A percentile compares a stretch with the other conserved stretches of the same genome.
phyloP scores from a whole-genome alignment of 2,888 invertebrate species.

The Aproaerema taeniolella region DNA sequence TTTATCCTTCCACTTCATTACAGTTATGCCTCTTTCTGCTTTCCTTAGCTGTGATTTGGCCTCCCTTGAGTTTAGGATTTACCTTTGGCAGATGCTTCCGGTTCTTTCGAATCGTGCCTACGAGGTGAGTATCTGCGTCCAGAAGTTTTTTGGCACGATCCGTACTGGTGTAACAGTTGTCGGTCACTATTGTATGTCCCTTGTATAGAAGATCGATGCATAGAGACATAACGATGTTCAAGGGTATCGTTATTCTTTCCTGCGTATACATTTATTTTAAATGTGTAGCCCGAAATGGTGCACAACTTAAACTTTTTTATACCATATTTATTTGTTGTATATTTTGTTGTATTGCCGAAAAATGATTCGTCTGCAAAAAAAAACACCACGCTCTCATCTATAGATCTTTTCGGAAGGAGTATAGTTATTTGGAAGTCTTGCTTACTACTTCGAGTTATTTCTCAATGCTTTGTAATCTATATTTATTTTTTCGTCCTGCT shows the following conservation, averaged over 20 bases:
- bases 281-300: slow-evolving; percentile 30
- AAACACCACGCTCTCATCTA: too few species aligned
- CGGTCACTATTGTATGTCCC: slow-evolving; percentile 32
- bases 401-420: too few species aligned
- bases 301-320: slow-evolving; percentile 35
- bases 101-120: slow-evolving; percentile 37
- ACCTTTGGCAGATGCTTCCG: slow-evolving; percentile 30
- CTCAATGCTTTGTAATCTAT: too few species aligned
- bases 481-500: too few species aligned
- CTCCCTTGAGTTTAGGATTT: slow-evolving; percentile 33
- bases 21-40: slow-evolving; percentile 23
- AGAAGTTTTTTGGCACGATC: slow-evolving; percentile 31
- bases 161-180: slow-evolving; percentile 37
- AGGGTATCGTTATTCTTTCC: slow-evolving; percentile 32
- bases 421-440: too few species aligned
- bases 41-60: slow-evolving; percentile 26
- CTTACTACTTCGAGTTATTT: too few species aligned
- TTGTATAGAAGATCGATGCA: slow-evolving; percentile 27
- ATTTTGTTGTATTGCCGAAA: slow-evolving; percentile 25
- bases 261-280: slow-evolving; percentile 27
- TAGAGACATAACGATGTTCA: slow-evolving; percentile 29
- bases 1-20: slow-evolving; percentile 22
- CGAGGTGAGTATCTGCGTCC: slow-evolving; percentile 31
- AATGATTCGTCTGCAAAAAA: slow-evolving; percentile 21
- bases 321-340: slow-evolving; percentile 25